Percentiles rank a stretch among this genome's conserved stretches.
These are phyloP conservation scores for Idaea straminata DNA, from an alignment of 2,888 invertebrate genomes.

Conservation along the genomic window DNA sequence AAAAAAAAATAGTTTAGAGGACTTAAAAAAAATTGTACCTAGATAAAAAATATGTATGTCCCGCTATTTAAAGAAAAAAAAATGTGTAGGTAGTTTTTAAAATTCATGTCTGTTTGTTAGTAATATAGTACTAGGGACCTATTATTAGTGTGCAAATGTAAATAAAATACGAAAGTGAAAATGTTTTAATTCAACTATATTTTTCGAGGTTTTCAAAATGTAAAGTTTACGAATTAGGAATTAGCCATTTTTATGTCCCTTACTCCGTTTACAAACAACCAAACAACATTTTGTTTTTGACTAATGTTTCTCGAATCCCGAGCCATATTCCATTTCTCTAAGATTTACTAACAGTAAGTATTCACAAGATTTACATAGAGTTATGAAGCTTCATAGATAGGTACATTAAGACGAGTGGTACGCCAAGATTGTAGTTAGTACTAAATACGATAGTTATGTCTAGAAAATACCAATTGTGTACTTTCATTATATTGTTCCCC, in stretches of 20 bases:
- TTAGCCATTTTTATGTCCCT: slow-evolving; percentile 53
- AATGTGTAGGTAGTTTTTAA: no score
- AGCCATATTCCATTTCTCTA: slow-evolving; percentile 29
- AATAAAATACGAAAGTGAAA: no score
- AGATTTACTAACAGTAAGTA: slow-evolving; percentile 39
- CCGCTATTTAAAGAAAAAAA: no score
- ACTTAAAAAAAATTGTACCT: no score
- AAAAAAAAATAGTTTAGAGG: no score
- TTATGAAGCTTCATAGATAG: slow-evolving; percentile 57
- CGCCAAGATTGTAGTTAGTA: slow-evolving; percentile 62
- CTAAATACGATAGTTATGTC: slow-evolving; percentile 68
- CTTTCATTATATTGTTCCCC: slow-evolving; percentile 78
- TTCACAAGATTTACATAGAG: slow-evolving; percentile 46
- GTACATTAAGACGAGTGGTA: slow-evolving; percentile 47
- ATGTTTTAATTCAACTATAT: background rate
- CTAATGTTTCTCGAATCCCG: slow-evolving; percentile 48
- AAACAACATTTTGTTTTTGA: slow-evolving; percentile 58
- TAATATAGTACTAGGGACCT: no score
- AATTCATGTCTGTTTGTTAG: no score
- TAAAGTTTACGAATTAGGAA: background rate
- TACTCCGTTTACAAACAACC: slow-evolving; percentile 66
- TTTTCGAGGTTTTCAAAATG: background rate
- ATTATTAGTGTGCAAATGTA: no score
- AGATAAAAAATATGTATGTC: no score
- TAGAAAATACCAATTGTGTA: slow-evolving; percentile 76